Evolutionary conservation across 1,140 invertebrate genomes (phyloP).

Genomic region (Heliconius melpomene): DNA sequence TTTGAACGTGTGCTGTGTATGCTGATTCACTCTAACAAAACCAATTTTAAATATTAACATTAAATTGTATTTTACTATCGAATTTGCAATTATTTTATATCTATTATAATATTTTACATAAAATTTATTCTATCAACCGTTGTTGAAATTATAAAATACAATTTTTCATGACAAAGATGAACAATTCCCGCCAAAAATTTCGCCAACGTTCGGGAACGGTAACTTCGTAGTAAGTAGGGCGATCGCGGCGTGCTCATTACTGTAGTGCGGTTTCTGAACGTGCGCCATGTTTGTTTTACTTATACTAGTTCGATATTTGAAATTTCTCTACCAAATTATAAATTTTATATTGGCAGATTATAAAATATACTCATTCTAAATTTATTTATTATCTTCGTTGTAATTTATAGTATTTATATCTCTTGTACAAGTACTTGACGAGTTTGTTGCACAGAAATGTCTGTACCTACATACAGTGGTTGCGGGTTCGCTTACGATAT

Average conservation of each 20-base stretch:
- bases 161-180: background rate
- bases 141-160: background rate
- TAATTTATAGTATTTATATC: background rate
- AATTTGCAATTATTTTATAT: background rate
- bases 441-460: too few species aligned
- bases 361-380: background rate
- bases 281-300: slow-evolving; percentile 36
- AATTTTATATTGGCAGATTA: slow-evolving; percentile 11
- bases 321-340: slow-evolving; percentile 28
- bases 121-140: background rate
- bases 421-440: too few species aligned
- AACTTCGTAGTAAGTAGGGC: slow-evolving; percentile 47
- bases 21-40: slow-evolving; percentile 13
- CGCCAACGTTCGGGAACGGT: slow-evolving; percentile 41
- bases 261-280: slow-evolving; percentile 44
- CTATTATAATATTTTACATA: background rate
- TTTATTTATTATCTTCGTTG: background rate
- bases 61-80: background rate
- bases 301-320: slow-evolving; percentile 30
- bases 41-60: slow-evolving; percentile 8
- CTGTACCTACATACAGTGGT: too few species aligned
- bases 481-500: too few species aligned
- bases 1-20: slow-evolving; percentile 1
- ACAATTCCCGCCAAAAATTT: slow-evolving; percentile 49
- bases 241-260: slow-evolving; percentile 42